Base-by-base conservation (phyloP, 2,113 vertebrate species). In the Chrysochloris asiatica region DNA sequence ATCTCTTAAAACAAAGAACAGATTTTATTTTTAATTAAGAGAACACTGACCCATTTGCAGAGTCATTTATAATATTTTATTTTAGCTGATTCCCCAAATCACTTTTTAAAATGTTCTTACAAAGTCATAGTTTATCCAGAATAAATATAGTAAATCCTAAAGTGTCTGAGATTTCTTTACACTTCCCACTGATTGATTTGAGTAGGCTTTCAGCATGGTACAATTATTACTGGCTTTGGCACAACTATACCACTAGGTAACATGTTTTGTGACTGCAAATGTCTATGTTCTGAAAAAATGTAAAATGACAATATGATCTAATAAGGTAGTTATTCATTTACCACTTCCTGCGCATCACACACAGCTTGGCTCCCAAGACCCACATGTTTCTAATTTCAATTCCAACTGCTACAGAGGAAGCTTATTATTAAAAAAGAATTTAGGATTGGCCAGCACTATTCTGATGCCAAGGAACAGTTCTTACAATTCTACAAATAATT, bases 221-320 rank as follows among this genome's bases (percentile, higher is more conserved):
- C n/a, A 91, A 56, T 93, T 71, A 91, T 54, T 78, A 72, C 24
- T 91, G 73, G 19, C 75, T 90, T 82, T 0, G 0, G 50, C 4
- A 50, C 28, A 91, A 43, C 36, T 72, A 11, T 54, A 83, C 38
- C 69, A 85, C 41, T 75, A 78, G 75, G 24, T 94, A 90, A 83
- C 52, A 85, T 45, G 52, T 93, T 48, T 80, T 88, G 22, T 67
- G 83, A 65, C 63, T 82, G 36, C 30, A 91, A 77, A 63, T 83
- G 33, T 75, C 50, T 96, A 88, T 88, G 79, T 95, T 93, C 59
- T 87, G 88, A 93, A 69, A 56, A 92, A 88, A 13, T 92, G 47
- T 52, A 86, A 94, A 89, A 83, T 86, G 83, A 94, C 41, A 94
- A 86, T 86, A 69, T 95, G 80, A 86, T 94, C 86, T 73, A 95